phyloP scores from a whole-genome alignment of 2,113 vertebrate genomes.

The Percopsis transmontana region DNA sequence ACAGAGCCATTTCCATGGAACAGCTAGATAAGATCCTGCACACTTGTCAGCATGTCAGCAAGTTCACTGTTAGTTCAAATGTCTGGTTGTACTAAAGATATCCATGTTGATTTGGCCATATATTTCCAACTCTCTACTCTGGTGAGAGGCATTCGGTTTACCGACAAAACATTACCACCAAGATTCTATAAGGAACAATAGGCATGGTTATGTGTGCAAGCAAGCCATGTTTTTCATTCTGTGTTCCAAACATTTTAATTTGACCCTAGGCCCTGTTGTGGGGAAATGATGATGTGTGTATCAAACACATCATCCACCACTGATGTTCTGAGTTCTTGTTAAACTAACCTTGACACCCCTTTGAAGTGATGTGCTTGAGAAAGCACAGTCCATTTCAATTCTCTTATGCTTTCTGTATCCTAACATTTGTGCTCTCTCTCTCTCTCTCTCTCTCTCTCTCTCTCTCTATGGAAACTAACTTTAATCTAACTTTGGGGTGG shows the following conservation, averaged over 20 bases:
- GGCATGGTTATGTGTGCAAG: background rate
- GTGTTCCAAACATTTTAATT: background rate
- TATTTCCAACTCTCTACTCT: background rate
- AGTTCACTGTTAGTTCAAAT: background rate
- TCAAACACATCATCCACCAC: background rate
- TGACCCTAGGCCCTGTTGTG: background rate
- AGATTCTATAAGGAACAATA: background rate
- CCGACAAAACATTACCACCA: conserved; percentile 3
- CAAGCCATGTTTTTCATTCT: background rate
- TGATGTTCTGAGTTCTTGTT: conserved; percentile 10
- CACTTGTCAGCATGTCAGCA: conserved; percentile 9
- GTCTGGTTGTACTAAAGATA: background rate
- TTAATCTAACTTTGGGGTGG: background rate
- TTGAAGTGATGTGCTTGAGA: conserved; percentile 30
- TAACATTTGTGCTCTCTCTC: conserved; percentile 9
- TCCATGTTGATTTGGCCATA: conserved; percentile 1
- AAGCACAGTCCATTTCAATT: conserved; percentile 21
- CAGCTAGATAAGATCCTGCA: conserved; percentile 26
- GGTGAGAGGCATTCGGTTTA: conserved; percentile 6
- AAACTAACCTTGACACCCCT: conserved; percentile 28
- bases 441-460: conserved; percentile 9
- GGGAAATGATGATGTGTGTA: background rate
- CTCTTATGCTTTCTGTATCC: background rate
- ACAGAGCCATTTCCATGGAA: conserved; percentile 26
- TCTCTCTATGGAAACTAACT: conserved; percentile 7